Conservation (phyloP, 2,113 vertebrate species). For the Oryzias celebensis region DNA sequence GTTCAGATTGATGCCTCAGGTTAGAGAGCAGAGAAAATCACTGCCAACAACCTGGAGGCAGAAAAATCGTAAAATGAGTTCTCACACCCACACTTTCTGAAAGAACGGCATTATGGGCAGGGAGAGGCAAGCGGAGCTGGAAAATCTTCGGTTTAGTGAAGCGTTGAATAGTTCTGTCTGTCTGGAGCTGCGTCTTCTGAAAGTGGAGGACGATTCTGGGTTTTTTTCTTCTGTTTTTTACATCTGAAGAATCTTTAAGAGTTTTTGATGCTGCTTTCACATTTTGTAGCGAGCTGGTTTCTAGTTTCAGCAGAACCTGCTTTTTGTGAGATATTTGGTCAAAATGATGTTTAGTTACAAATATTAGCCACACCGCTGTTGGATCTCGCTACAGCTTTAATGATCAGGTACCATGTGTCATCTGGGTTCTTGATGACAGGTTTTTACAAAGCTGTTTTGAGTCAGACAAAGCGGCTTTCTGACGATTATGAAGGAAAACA, state of each 20-base stretch:
- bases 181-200: conserved; percentile 27
- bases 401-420: too few species aligned
- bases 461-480: too few species aligned
- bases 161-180: conserved; percentile 36
- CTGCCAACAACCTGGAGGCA: conserved; percentile 9
- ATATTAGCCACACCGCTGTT: too few species aligned
- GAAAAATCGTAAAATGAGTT: conserved; percentile 10
- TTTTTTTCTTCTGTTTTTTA: conserved; percentile 4
- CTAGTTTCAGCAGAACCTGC: too few species aligned
- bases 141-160: conserved; percentile 40
- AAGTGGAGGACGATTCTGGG: conserved; percentile 29
- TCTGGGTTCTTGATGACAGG: too few species aligned
- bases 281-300: not conserved
- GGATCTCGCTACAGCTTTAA: too few species aligned
- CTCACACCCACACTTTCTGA: conserved; percentile 9
- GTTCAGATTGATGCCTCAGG: not conserved
- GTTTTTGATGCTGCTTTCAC: not conserved
- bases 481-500: too few species aligned
- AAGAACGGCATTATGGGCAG: conserved; percentile 44
- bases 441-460: too few species aligned
- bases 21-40: conserved; percentile 16
- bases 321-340: too few species aligned
- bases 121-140: conserved; percentile 36
- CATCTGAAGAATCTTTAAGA: not conserved
- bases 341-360: too few species aligned